A percentile compares a stretch with the other conserved stretches of the same genome.
Conservation (phyloP, 2,113 vertebrate species). For the Mustela nigripes region DNA sequence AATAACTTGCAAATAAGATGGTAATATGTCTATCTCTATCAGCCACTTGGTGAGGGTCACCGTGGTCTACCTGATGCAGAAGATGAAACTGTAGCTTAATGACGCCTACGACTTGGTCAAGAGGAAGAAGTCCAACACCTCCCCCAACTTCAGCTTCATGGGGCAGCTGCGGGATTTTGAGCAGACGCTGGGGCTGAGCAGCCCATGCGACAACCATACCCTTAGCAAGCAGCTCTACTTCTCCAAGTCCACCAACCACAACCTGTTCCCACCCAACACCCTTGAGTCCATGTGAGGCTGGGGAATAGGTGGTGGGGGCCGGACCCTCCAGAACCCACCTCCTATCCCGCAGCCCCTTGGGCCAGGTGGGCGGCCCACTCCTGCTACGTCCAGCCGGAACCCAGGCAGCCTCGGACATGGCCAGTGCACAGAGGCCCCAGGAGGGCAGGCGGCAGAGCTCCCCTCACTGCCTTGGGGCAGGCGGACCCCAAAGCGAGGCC, state of each 20-base stretch:
- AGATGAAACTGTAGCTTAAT: conserved; percentile 98
- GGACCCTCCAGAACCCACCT: background rate
- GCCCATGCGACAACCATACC: conserved; percentile 95
- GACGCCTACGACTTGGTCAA: conserved; percentile 99
- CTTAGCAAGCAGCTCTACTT: conserved; percentile 97
- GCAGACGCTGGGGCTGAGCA: conserved; percentile 97
- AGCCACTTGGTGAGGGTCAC: conserved; percentile 98
- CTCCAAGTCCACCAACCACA: conserved; percentile 98
- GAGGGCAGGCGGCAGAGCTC: background rate
- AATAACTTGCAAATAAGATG: background rate
- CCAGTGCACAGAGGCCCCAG: background rate
- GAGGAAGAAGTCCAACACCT: conserved; percentile 99
- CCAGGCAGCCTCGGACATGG: background rate
- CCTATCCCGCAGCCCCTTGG: background rate
- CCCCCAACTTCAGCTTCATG: conserved; percentile 99
- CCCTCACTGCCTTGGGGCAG: background rate
- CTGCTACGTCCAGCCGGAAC: background rate
- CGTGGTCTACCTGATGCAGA: conserved; percentile 99
- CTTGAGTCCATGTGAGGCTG: conserved; percentile 97
- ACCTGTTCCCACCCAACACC: conserved; percentile 97
- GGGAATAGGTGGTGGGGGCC: conserved; percentile 52
- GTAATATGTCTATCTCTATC: conserved; percentile 83
- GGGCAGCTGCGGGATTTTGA: conserved; percentile 99
- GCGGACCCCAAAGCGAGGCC: background rate
- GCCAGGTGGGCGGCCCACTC: background rate